phyloP scores from a whole-genome alignment of 2,888 invertebrate species.

The Drymonia ruficornis region DNA sequence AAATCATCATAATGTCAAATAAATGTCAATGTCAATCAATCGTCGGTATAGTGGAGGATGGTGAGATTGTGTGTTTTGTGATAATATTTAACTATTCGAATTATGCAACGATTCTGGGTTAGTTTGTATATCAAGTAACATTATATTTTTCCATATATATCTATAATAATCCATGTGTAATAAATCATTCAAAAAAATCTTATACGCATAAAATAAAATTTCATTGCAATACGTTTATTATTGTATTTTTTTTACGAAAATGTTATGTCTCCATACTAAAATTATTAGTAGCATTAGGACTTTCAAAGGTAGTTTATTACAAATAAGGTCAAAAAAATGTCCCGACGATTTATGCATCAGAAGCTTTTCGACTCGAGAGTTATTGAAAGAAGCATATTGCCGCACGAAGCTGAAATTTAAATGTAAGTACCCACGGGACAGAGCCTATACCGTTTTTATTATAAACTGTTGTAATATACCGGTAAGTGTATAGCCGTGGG shows the following conservation, averaged over 20 bases:
- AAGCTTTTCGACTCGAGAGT: conserved; percentile 69
- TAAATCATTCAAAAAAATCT: no score
- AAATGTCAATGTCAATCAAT: no score
- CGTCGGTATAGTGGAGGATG: conserved; percentile 1
- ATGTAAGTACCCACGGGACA: no score
- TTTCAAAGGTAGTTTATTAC: conserved; percentile 51
- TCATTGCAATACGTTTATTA: not conserved
- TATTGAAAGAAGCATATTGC: conserved; percentile 86
- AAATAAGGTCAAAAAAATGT: conserved; percentile 39
- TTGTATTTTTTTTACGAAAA: conserved; percentile 25
- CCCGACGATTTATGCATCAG: conserved; percentile 32
- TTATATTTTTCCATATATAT: no score
- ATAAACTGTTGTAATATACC: not conserved
- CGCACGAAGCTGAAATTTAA: conserved; percentile 88
- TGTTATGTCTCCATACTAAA: conserved; percentile 52
- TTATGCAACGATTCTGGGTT: conserved; percentile 48
- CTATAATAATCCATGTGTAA: no score
- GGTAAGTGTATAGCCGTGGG: no score
- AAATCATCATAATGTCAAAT: no score
- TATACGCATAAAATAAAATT: no score
- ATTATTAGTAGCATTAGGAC: conserved; percentile 49
- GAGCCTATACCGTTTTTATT: conserved; percentile 5
- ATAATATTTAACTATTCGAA: conserved; percentile 24
- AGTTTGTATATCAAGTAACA: not conserved
- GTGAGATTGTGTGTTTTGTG: conserved; percentile 15